Percentiles rank a stretch among this genome's conserved stretches.
Conservation (phyloP, 2,888 invertebrate species). For the Acleris literana region DNA sequence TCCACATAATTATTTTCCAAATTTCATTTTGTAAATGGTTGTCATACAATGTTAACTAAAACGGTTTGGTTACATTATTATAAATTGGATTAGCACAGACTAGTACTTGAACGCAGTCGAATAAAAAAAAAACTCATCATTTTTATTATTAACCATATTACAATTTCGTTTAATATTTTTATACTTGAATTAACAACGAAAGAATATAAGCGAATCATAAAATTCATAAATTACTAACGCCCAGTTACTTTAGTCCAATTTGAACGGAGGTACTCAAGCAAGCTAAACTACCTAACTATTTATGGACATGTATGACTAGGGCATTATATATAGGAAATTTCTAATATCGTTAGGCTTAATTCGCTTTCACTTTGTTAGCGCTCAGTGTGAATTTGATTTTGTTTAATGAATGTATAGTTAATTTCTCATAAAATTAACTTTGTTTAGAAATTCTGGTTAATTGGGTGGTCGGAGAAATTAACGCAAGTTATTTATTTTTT, state of each 20-base stretch:
- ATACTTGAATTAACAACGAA: slow-evolving; percentile 20
- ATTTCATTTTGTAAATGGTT: no score
- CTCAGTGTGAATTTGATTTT: slow-evolving; percentile 6
- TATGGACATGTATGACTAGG: slow-evolving; percentile 20
- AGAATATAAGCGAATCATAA: slow-evolving; percentile 25
- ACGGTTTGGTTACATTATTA: no score
- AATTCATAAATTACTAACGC: slow-evolving; percentile 23
- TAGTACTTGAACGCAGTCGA: no score
- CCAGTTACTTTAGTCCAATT: slow-evolving; percentile 1
- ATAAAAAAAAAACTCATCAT: background rate
- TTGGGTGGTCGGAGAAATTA: background rate
- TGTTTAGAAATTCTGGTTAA: background rate
- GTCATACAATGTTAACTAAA: no score
- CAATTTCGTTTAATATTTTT: slow-evolving; percentile 6
- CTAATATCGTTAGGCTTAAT: slow-evolving; percentile 19
- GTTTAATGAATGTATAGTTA: background rate
- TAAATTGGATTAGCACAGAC: no score
- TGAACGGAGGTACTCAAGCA: slow-evolving; percentile 2
- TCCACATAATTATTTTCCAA: no score
- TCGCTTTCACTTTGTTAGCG: slow-evolving; percentile 4
- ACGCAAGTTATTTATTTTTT: background rate
- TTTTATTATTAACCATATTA: background rate
- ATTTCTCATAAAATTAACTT: background rate
- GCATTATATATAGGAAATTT: slow-evolving; percentile 15
- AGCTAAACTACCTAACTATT: slow-evolving; percentile 11